Evolutionary conservation across 2,888 invertebrate genomes (phyloP).

Genomic region (Drosophila silvestris): DNA sequence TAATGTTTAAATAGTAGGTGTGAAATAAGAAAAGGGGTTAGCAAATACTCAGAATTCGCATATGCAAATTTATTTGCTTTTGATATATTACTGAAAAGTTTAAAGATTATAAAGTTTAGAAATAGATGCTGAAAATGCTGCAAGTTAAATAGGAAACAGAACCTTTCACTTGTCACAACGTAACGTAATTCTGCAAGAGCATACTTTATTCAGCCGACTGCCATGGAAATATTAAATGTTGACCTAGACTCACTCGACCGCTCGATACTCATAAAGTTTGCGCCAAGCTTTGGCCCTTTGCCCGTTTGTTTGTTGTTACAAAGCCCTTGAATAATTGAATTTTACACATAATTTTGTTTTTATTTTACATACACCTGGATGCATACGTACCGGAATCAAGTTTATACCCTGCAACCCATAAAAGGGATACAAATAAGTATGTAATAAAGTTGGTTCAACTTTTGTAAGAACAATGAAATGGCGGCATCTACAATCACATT

Average conservation of each 20-base stretch:
- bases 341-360: slow-evolving; percentile 55
- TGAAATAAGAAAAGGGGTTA: not conserved
- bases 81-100: not conserved
- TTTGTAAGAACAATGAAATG: not conserved
- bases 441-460: not conserved
- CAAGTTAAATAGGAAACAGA: not conserved
- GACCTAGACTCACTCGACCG: slow-evolving; percentile 5
- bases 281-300: slow-evolving; percentile 13
- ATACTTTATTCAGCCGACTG: slow-evolving; percentile 2
- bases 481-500: not conserved
- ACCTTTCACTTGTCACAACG: not conserved
- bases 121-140: not conserved
- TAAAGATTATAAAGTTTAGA: not conserved
- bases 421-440: not conserved
- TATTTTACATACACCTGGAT: slow-evolving; percentile 29
- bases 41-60: not conserved
- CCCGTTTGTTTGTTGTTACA: slow-evolving; percentile 47
- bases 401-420: not conserved
- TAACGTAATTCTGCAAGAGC: not conserved
- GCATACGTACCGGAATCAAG: not conserved
- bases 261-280: slow-evolving; percentile 12
- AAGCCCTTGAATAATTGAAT: slow-evolving; percentile 73
- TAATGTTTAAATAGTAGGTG: not conserved
- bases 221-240: not conserved
- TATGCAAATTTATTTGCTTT: not conserved